Base-by-base conservation (phyloP, 2,113 vertebrate genomes). In the Ursus arctos region DNA sequence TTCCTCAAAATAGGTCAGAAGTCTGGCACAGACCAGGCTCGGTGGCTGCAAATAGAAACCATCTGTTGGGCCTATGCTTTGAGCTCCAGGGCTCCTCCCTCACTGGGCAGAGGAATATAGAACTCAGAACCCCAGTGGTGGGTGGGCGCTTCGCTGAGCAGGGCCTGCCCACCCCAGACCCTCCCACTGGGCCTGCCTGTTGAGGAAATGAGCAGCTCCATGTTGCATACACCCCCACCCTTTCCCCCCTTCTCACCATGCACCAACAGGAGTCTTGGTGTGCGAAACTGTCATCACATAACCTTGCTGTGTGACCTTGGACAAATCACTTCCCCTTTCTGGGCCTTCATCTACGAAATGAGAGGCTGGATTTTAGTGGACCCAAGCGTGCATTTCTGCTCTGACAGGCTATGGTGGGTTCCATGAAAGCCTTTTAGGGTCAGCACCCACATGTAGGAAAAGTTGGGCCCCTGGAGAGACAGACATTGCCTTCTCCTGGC, bases 1-100 rank as follows among this genome's bases (percentile, higher is more conserved):
- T 94, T 90, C 69, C 96, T 91, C 95, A 92, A 94, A 97, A 96
- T 98, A 97, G 96, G 95, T 96, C 93, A 96, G 93, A 31, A 98
- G 95, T 95, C 87, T 96, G 95, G 91, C 88, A 61, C 24, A 92
- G 94, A 89, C 80, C 61, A 43, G 88, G n/a, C 96, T 77, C n/a
- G 4, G 67, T 49, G 94, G 55, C 95, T 95, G 72, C 97, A 95
- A 95, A 97, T 92, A 97, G 96, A 96, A 97, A 94, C 97, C 96
- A 96, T 96, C 91, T 95, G 90, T 43, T 61, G 77, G 87, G 65
- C 71, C 90, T 90, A 22, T 83, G 71, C 57, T 71, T 61, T 61
- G 43, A 33, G 72, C 40, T 55, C 80, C n/a, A 26, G 19, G 7
- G 7, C 43, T 49, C 26, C 69, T 43, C 53, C 74, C 22, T 31